phyloP scores from a whole-genome alignment of 2,113 vertebrate species.

The Morone chrysops region DNA sequence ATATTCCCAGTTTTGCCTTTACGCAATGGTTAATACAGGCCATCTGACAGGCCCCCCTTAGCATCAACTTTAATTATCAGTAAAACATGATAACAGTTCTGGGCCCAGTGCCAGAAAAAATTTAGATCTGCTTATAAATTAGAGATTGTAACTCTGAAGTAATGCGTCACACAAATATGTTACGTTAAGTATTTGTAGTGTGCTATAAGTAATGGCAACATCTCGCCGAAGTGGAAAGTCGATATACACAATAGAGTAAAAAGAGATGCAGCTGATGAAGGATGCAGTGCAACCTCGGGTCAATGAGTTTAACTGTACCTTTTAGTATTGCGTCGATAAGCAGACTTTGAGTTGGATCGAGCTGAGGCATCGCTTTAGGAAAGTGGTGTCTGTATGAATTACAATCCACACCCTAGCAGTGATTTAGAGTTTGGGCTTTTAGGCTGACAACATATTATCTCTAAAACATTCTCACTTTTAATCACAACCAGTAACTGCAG shows the following conservation, averaged over 20 bases:
- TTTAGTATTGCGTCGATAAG: slow-evolving; percentile 65
- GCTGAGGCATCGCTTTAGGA: slow-evolving; percentile 58
- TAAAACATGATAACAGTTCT: slow-evolving; percentile 49
- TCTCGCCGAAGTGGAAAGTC: slow-evolving; percentile 36
- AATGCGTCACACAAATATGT: slow-evolving; percentile 38
- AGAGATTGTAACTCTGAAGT: slow-evolving; percentile 28
- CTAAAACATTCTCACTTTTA: slow-evolving; percentile 31
- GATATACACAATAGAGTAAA: slow-evolving; percentile 12
- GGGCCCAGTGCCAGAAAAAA: slow-evolving; percentile 43
- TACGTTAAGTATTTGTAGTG: slow-evolving; percentile 3
- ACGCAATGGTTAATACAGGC: slow-evolving; percentile 64
- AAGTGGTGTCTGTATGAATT: slow-evolving; percentile 34
- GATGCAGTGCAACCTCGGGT: slow-evolving; percentile 52
- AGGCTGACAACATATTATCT: slow-evolving; percentile 26
- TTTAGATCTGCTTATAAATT: slow-evolving; percentile 29
- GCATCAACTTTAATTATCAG: slow-evolving; percentile 63
- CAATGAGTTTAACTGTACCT: slow-evolving; percentile 58
- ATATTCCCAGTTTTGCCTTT: slow-evolving; percentile 44
- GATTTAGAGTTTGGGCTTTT: slow-evolving; percentile 38
- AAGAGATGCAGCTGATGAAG: slow-evolving; percentile 32
- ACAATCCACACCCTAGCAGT: slow-evolving; percentile 2
- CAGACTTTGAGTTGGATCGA: slow-evolving; percentile 41
- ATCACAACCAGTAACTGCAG: slow-evolving; percentile 30
- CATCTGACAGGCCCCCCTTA: slow-evolving; percentile 48
- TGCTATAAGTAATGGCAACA: slow-evolving; percentile 31